These are phyloP conservation scores for Monochamus alternatus DNA, from an alignment of 2,888 invertebrate genomes.

Conservation along the genomic window DNA sequence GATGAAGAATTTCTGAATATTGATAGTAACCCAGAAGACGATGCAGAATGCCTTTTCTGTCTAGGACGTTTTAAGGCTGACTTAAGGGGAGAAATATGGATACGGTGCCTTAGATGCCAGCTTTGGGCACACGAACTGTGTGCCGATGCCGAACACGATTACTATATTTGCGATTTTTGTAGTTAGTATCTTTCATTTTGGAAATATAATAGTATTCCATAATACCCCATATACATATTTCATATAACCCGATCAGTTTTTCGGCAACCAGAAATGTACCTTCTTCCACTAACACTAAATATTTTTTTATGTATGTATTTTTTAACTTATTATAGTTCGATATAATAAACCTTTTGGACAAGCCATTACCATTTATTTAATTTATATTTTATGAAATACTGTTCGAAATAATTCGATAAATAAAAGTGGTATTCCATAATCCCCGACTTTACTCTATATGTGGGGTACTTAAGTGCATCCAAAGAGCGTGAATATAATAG, in stretches of 20 bases:
- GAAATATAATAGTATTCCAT: constrained; percentile 33
- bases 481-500: background rate
- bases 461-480: no score
- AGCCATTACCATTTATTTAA: constrained; percentile 27
- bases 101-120: constrained; percentile 41
- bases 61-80: constrained; percentile 33
- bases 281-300: constrained; percentile 22
- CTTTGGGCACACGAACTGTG: constrained; percentile 42
- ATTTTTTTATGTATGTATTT: constrained; percentile 31
- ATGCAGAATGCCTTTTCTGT: constrained; percentile 39
- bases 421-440: constrained; percentile 38
- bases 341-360: constrained; percentile 32
- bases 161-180: constrained; percentile 36
- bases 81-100: constrained; percentile 42
- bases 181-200: background rate
- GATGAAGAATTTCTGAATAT: constrained; percentile 32
- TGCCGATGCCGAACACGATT: constrained; percentile 37
- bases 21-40: constrained; percentile 28
- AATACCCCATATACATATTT: constrained; percentile 30
- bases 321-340: constrained; percentile 22
- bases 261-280: constrained; percentile 31
- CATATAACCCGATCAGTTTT: constrained; percentile 34
- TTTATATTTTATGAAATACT: constrained; percentile 29
- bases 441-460: constrained; percentile 29
- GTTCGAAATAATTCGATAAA: constrained; percentile 34